phyloP scores from a whole-genome alignment of 1,140 invertebrate species.

The Tribolium madens region DNA sequence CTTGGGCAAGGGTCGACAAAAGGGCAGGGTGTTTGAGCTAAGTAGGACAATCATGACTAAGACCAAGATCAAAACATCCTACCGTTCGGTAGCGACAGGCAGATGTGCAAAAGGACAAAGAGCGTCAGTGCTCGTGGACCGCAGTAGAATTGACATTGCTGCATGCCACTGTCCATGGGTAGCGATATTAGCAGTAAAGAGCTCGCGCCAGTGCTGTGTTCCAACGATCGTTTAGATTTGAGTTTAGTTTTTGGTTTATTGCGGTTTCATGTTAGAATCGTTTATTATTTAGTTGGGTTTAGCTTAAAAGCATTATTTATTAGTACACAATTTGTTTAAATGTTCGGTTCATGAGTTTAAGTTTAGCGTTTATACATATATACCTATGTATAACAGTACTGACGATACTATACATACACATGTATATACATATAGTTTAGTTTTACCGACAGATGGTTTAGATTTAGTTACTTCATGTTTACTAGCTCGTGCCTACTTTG shows the following conservation, averaged over 20 bases:
- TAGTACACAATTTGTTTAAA: conserved; percentile 52
- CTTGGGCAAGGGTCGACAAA: no score
- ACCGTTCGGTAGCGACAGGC: conserved; percentile 64
- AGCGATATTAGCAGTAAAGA: conserved; percentile 54
- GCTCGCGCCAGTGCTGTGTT: conserved; percentile 57
- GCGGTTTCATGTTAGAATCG: conserved; percentile 49
- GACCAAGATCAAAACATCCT: conserved; percentile 49
- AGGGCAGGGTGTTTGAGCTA: not conserved
- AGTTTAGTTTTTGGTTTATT: conserved; percentile 42
- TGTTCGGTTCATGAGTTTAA: conserved; percentile 48
- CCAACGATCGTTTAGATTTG: conserved; percentile 44
- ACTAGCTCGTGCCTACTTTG: conserved; percentile 56
- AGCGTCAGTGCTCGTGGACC: conserved; percentile 62
- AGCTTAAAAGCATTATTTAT: conserved; percentile 46
- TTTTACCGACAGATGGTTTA: conserved; percentile 49
- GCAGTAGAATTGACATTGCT: conserved; percentile 62
- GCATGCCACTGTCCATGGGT: conserved; percentile 62
- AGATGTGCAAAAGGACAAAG: conserved; percentile 64
- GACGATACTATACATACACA: conserved; percentile 50
- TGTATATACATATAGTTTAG: conserved; percentile 54
- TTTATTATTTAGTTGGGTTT: conserved; percentile 48
- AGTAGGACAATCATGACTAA: not conserved
- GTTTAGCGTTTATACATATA: conserved; percentile 54
- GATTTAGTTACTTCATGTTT: conserved; percentile 55
- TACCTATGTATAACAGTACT: conserved; percentile 50